Evolutionary conservation across 1,140 invertebrate species (phyloP).

Genomic region (Orussus abietinus): DNA sequence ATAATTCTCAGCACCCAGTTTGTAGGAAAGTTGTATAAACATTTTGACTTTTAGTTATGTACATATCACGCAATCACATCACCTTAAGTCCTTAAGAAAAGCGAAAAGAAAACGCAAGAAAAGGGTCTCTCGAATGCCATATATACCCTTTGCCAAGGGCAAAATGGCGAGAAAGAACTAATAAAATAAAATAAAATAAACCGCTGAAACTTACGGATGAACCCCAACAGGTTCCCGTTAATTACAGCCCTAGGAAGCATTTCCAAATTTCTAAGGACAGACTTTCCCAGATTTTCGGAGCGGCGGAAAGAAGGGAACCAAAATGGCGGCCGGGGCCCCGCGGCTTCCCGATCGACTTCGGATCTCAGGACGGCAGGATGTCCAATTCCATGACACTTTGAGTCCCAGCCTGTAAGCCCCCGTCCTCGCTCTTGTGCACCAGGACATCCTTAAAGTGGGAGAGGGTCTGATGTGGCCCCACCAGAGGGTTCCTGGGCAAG

Average conservation of each 20-base stretch:
- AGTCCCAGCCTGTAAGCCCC: conserved; percentile 15
- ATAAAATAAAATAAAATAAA: conserved; percentile 11
- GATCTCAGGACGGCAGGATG: conserved; percentile 45
- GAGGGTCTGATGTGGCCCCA: conserved; percentile 26
- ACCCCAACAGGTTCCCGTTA: neutral
- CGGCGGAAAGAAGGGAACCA: neutral
- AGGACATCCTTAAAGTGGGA: conserved; percentile 31
- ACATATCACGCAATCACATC: too few species aligned
- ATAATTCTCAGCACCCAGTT: too few species aligned
- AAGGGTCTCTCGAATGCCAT: too few species aligned
- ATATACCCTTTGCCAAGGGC: too few species aligned
- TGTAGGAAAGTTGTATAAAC: too few species aligned
- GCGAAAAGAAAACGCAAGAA: too few species aligned
- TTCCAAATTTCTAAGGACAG: too few species aligned
- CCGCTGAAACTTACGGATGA: neutral
- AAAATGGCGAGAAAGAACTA: too few species aligned
- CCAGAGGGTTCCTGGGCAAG: conserved; percentile 35
- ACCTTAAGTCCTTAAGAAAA: too few species aligned
- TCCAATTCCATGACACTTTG: conserved; percentile 47
- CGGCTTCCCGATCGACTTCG: neutral
- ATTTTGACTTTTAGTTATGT: too few species aligned
- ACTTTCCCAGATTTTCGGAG: neutral
- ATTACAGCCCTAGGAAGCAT: too few species aligned
- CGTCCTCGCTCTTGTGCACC: conserved; percentile 40
- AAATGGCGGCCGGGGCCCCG: too few species aligned